phyloP scores from a whole-genome alignment of 1,140 invertebrate species.

The Rhyacophila brunnea region DNA sequence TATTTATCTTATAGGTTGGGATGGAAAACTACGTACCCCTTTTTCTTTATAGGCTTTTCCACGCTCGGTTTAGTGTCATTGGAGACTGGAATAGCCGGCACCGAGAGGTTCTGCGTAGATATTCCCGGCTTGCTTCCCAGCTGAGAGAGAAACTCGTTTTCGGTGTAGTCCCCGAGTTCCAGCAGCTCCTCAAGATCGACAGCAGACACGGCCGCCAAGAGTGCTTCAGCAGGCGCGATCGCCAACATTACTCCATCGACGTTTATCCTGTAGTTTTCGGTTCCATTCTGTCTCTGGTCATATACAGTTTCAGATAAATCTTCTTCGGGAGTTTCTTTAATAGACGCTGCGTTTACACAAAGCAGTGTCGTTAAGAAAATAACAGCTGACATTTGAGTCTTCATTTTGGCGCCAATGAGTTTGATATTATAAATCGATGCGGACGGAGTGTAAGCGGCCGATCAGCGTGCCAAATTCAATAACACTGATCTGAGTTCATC shows the following conservation, averaged over 20 bases:
- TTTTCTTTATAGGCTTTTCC: conserved; percentile 28
- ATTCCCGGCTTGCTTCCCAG: conserved; percentile 33
- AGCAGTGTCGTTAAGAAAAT: conserved; percentile 29
- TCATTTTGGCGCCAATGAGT: conserved; percentile 5
- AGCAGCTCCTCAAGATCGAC: conserved; percentile 42
- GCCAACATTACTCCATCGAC: conserved; percentile 65
- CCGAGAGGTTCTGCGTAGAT: neutral
- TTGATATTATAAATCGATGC: neutral
- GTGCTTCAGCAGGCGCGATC: conserved; percentile 60
- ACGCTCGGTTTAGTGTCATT: conserved; percentile 30
- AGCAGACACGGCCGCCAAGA: conserved; percentile 42
- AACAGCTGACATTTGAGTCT: neutral
- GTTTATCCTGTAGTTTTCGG: conserved; percentile 65
- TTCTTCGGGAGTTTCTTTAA: conserved; percentile 6
- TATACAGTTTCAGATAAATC: conserved; percentile 44
- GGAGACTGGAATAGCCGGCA: neutral
- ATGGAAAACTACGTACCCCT: conserved; percentile 12
- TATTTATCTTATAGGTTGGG: no score
- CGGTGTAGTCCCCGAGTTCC: conserved; percentile 40
- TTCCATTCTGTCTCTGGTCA: conserved; percentile 70
- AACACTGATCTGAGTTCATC: conserved; percentile 20
- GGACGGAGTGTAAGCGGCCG: conserved; percentile 10
- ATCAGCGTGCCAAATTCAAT: conserved; percentile 17
- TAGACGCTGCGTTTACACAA: conserved; percentile 37
- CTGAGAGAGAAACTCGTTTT: conserved; percentile 13